Evolutionary conservation across 2,113 vertebrate species (phyloP), one percentile per base, ranked within the genome.

Genomic region (Scartelaos histophorus): DNA sequence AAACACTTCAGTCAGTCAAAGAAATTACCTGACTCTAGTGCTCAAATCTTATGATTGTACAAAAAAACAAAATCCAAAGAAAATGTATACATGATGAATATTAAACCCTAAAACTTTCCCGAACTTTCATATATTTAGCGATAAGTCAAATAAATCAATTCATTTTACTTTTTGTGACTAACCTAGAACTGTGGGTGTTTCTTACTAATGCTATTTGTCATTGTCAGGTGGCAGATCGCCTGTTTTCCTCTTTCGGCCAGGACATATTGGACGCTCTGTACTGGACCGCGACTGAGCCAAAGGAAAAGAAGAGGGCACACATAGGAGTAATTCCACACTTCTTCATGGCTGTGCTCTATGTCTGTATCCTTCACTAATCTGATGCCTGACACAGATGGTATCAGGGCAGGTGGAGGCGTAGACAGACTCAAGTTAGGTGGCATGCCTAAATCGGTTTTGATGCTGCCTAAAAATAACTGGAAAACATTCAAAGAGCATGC

Each of bases 241-340:
- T 99, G n/a, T 98, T 99, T 92, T 99, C 97, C 5, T 99, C 98
- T 5, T 98, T 99, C 79, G 97, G 98, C 60, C 98, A 99, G 92
- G 98, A 99, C 83, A 99, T 99, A 86, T 90, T 99, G 86, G 98
- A 99, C 62, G 98, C 98, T 77, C 92, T 99, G 69, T 99, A 99
- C 47, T 99, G 98, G 98, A 99, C 98, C 19, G 98, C 97, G 47
- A 99, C 97, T 0, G 98, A 99, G 84, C 97, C 97, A 15, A 99
- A 97, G 75, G 96, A 98, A 83, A 96, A 95, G 82, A 99, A 97
- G 86, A 91, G 96, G 86, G 97, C 96, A 10, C 98, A 98, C 87
- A 98, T 98, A 22, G 97, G 97, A 34, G 96, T 99, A 81, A 97
- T 99, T 66, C 97, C 98, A 75, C 98, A 99, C 89, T 99, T 99